Evolutionary conservation across 2,888 invertebrate genomes (phyloP), one percentile per base, ranked within the genome.

Genomic region (Lottia scabra): DNA sequence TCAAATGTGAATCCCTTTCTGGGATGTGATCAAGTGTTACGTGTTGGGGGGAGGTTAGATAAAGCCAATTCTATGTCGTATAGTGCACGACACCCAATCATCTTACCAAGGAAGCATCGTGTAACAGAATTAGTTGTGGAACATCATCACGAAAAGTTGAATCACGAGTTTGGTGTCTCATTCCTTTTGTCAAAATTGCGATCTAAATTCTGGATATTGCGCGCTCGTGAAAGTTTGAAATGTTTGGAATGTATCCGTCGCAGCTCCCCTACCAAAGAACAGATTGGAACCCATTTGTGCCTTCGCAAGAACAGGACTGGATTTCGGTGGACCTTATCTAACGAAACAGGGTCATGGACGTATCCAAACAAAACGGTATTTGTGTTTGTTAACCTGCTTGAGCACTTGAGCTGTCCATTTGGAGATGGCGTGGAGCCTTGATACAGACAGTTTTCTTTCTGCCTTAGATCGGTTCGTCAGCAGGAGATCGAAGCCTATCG

Each of bases 371-470:
- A 79, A 78, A 67, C 45, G 78, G 23, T 78, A 79, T 66, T 45
- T 75, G 23, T 72, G 71, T 68, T 44, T 76, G 23, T 71, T 76
- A 46, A 75, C 74, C 1, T 75, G 74, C 46, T 46, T 76, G 16
- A 16, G 15, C 19, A 44, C 71, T 1, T 13, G 76, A n/a, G 74
- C 76, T n/a, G 76, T 72, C 62, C 68, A 72, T 48, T 45, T 72
- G 26, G 64, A 68, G 64, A 16, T 48, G 12, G 46, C 63, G n/a
- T 46, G n/a, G 46, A 13, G 46, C n/a, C 13, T 46, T 13, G 46
- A 68, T 27, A 64, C 72, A 43, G 65, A 44, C 65, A n/a, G 38
- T 10, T 73, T 66, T 65, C 26, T 71, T 6, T 72, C 72, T 38
- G 70, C 62, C 3, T 73, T 73, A 10, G 45, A 65, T 27, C 70